Conservation (phyloP, 2,888 invertebrate genomes). For the Tortricodes alternella region DNA sequence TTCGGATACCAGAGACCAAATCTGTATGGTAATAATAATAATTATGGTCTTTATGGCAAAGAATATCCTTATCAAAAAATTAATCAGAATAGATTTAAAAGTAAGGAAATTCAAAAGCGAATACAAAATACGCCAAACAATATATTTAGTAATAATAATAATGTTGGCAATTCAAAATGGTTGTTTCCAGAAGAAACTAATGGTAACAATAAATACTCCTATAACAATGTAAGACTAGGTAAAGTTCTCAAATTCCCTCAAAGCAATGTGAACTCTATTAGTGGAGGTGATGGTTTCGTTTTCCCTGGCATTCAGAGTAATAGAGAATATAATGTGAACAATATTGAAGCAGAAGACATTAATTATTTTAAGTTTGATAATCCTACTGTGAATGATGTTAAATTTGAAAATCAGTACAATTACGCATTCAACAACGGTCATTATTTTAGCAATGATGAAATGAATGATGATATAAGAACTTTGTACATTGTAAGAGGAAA, state of each 20-base stretch:
- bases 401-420: slow-evolving; percentile 26
- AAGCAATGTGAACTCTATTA: slow-evolving; percentile 21
- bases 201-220: slow-evolving; percentile 1
- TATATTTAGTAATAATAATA: slow-evolving; percentile 35
- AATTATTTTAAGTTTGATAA: slow-evolving; percentile 50
- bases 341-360: slow-evolving; percentile 36
- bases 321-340: slow-evolving; percentile 33
- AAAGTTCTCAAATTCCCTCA: slow-evolving; percentile 44
- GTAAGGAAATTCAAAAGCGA: slow-evolving; percentile 52
- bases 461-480: slow-evolving; percentile 44
- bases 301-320: slow-evolving; percentile 40
- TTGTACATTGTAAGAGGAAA: slow-evolving; percentile 76
- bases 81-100: slow-evolving; percentile 30
- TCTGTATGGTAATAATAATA: slow-evolving; percentile 31
- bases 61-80: slow-evolving; percentile 46
- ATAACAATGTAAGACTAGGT: slow-evolving; percentile 33
- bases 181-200: slow-evolving; percentile 51
- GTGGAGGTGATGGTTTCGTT: slow-evolving; percentile 36
- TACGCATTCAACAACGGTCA: slow-evolving; percentile 35
- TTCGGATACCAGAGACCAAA: slow-evolving; percentile 31
- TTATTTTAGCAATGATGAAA: slow-evolving; percentile 35
- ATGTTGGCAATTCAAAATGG: slow-evolving; percentile 48
- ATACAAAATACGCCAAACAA: slow-evolving; percentile 60
- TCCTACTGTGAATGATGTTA: slow-evolving; percentile 20
- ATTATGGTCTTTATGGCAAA: slow-evolving; percentile 41